Percentiles rank a stretch among this genome's conserved stretches.
Conservation (phyloP, 2,797 vertebrate species). For the Microcaecilia unicolor region DNA sequence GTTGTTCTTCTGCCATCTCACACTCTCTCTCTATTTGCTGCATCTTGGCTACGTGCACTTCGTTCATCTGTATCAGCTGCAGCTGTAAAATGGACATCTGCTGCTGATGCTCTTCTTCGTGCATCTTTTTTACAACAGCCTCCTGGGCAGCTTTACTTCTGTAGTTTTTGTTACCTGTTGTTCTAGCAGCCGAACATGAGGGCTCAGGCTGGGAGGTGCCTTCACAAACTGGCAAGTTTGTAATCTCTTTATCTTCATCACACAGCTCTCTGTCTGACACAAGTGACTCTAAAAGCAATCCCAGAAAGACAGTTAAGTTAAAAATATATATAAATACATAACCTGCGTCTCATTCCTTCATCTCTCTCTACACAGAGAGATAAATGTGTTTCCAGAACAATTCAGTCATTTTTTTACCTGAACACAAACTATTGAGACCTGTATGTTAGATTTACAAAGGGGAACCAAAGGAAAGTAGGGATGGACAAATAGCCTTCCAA, state of each 20-base stretch:
- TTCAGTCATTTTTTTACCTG: no score
- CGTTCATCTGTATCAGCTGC: conserved; percentile 68
- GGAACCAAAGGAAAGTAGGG: no score
- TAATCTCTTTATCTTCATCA: conserved; percentile 60
- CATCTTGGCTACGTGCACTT: conserved; percentile 68
- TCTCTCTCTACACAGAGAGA: no score
- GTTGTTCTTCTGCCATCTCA: conserved; percentile 70
- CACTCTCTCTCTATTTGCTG: conserved; percentile 69
- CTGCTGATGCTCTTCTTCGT: conserved; percentile 67
- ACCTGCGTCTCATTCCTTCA: no score
- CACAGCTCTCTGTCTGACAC: conserved; percentile 63
- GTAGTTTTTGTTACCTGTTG: conserved; percentile 62
- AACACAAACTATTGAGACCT: no score
- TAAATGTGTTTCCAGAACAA: no score
- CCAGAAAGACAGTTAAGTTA: no score
- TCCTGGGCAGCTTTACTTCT: conserved; percentile 62
- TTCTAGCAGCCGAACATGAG: conserved; percentile 58
- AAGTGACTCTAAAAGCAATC: conserved; percentile 4
- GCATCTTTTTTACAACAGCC: conserved; percentile 66
- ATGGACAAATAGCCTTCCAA: no score
- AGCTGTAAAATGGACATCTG: conserved; percentile 69
- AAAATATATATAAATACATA: no score
- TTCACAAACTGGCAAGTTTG: conserved; percentile 62
- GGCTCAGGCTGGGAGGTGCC: conserved; percentile 59
- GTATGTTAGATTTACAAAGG: no score